phyloP scores from a whole-genome alignment of 1,140 invertebrate genomes.

The Riptortus pedestris region DNA sequence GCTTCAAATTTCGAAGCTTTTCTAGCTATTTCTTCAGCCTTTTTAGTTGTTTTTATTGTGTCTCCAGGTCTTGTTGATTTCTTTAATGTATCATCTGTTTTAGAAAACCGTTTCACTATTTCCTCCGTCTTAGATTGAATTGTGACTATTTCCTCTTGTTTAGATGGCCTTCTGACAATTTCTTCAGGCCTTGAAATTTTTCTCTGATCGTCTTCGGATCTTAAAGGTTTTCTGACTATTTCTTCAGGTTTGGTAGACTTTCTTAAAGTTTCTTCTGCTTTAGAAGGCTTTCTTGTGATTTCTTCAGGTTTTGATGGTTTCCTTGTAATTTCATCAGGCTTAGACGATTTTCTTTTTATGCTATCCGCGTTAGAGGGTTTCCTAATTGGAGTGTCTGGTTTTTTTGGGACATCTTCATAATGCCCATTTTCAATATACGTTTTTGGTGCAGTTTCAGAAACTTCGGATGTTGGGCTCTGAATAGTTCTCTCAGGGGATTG shows the following conservation, averaged over 20 bases:
- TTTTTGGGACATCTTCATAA: neutral
- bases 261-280: neutral
- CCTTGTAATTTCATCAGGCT: neutral
- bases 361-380: neutral
- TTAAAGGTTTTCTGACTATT: neutral
- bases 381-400: neutral
- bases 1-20: neutral
- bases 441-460: no score
- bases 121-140: neutral
- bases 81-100: neutral
- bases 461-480: no score
- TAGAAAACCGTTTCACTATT: neutral
- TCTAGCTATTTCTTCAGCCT: neutral
- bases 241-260: neutral
- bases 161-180: neutral
- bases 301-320: slow-evolving; percentile 12
- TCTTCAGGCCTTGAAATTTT: neutral
- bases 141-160: neutral
- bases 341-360: neutral
- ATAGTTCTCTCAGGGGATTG: neutral
- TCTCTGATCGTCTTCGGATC: neutral
- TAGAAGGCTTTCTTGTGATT: neutral
- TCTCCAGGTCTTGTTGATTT: neutral
- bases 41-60: neutral
- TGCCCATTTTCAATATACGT: no score